Base-by-base conservation (phyloP, 2,797 vertebrate species). In the Anabas testudineus region DNA sequence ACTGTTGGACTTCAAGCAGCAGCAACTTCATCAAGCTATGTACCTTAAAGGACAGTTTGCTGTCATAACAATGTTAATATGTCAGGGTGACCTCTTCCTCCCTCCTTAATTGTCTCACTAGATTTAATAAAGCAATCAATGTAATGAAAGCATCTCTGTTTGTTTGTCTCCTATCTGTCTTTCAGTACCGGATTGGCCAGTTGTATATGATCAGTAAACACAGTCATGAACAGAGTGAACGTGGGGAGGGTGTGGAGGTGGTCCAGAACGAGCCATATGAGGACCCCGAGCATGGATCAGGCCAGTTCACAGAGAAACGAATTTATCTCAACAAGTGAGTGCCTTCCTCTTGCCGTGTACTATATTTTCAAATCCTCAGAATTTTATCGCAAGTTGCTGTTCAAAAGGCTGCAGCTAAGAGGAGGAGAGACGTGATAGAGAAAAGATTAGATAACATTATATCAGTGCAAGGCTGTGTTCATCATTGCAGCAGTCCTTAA, bases 141-240 rank as follows among this genome's bases (percentile, higher is more conserved):
- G 36, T 63, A 49, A 74, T 37, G 12, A 37, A 36, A 32, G 19
- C 1, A 47, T 28, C 26, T 69, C 22, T 45, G 19, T 90, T 32
- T 80, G 8, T 82, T 51, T 74, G 60, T 84, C 57, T 63, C 41
- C 61, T 49, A 45, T 72, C 68, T 90, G 73, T 87, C 59, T 92
- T 67, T 37, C 65, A 99, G 98, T 99, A 99, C 93, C 96, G 93
- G 87, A 97, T 99, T 19, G 98, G 98, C 45, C 98, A 99, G 88
- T 95, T 99, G 86, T 99, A 99, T 71, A 99, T 99, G 97, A 99
- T 99, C 94, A 99, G 97, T 90, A 99, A 99, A 79, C 98, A 99
- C 87, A 99, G 97, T 87, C 95, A 99, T 22, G 97, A 99, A 65
- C 97, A 99, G 92, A 99, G 98, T 10, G 96, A 99, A 63, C 95